Evolutionary conservation across 2,888 invertebrate species (phyloP).

Genomic region (Trachelus troglodyta): DNA sequence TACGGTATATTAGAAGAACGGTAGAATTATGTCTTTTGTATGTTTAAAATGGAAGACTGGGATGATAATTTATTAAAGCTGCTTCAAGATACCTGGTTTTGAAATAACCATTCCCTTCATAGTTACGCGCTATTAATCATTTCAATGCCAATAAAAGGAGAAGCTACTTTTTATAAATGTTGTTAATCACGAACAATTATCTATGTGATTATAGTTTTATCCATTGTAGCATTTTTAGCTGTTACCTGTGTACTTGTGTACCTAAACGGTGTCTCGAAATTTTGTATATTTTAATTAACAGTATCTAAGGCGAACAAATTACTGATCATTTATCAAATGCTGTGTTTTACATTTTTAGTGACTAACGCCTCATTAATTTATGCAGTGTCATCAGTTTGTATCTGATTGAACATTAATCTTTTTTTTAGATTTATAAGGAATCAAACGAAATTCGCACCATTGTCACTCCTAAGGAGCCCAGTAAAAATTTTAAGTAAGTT

Average conservation of each 20-base stretch:
- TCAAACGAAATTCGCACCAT: neutral
- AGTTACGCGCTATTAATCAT: slow-evolving; percentile 19
- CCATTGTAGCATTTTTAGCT: slow-evolving; percentile 8
- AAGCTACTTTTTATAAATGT: slow-evolving; percentile 38
- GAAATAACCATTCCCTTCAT: neutral
- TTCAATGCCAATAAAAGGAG: slow-evolving; percentile 34
- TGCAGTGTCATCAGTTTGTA: neutral
- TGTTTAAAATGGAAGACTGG: neutral
- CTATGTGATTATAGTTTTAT: neutral
- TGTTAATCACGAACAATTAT: neutral
- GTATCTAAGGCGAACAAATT: neutral
- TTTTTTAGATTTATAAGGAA: neutral
- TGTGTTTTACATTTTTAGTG: neutral
- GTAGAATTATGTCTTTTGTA: neutral
- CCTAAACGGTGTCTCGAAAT: slow-evolving; percentile 26
- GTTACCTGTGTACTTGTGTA: slow-evolving; percentile 39
- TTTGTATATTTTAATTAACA: neutral
- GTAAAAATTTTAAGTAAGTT: neutral
- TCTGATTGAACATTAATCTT: neutral
- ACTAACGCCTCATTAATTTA: neutral
- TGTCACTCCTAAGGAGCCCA: neutral
- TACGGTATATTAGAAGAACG: neutral
- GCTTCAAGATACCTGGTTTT: slow-evolving; percentile 20
- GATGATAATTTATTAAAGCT: slow-evolving; percentile 23
- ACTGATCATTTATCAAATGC: neutral